Base-by-base conservation (phyloP, 2,888 invertebrate genomes). In the Patella ulyssiponensis region DNA sequence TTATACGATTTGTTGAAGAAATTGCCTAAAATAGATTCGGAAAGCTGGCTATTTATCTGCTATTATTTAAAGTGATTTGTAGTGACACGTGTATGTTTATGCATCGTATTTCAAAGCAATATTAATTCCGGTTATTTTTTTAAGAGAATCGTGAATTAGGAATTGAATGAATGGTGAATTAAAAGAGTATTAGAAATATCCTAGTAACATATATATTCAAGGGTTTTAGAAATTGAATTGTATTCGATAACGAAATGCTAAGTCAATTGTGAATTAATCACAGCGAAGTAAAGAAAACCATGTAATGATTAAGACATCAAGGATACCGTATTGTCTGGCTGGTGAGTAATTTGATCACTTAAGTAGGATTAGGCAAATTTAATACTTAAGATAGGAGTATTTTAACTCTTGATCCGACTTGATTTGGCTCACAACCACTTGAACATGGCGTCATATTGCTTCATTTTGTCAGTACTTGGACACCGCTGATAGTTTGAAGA, bases 371-470 rank as follows among this genome's bases (percentile, higher is more conserved):
- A 64, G 20, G 23, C 23, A 64, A 64, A 64, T 64, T 64, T 20
- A 64, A 64, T 64, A 64, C 64, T 64, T 64, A 20, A 64, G 23
- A 64, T 64, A 20, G 23, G 64, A 64, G 64, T 64, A 64, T 64
- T 64, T 64, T 64, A n/a, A 64, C 14, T 12, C 64, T 64, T 64
- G 64, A 64, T 64, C 64, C 64, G 64, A 64, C 64, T 64, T 64
- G 64, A 64, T 64, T 64, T 64, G 20, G 64, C 64, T 64, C 64
- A 23, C 64, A 64, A 23, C 64, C 23, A 20, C 64, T 64, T 64
- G 12, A 75, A 75, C 54, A 69, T 75, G 75, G 75, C 69, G 75
- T 75, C 75, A 56, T 70, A 75, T 75, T 75, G 75, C 75, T 44
- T 54, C 51, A 52, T 69, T 20, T 70, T 70, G 75, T 75, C 75